Percentiles rank a stretch among this genome's conserved stretches.
Evolutionary conservation across 2,797 vertebrate genomes (phyloP).

Genomic region (Thripadectes ignobilis): DNA sequence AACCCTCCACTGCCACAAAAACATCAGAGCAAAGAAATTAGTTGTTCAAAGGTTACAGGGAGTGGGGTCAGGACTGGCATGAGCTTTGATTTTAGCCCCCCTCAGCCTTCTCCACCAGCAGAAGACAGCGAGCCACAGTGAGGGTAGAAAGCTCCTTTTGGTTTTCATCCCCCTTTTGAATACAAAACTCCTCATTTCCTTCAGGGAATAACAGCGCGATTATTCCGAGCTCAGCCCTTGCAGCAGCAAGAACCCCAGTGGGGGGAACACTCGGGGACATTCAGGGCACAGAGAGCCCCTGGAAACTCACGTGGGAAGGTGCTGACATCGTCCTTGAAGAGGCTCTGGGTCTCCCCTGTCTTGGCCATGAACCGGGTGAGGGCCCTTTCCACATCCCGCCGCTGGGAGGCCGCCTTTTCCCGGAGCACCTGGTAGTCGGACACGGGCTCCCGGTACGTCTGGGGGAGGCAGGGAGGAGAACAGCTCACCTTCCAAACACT

Average conservation of each 20-base stretch:
- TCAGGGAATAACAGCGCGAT: neutral
- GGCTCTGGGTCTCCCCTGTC: constrained; percentile 94
- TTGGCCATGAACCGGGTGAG: constrained; percentile 99
- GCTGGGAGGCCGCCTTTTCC: constrained; percentile 94
- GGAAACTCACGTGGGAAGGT: constrained; percentile 86
- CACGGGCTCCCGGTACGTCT: constrained; percentile 95
- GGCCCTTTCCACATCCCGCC: constrained; percentile 93
- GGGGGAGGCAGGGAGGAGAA: neutral
- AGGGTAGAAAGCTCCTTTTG: neutral
- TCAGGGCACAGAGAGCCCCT: fast-evolving
- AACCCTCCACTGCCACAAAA: neutral
- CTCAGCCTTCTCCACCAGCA: neutral
- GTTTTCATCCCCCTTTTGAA: neutral
- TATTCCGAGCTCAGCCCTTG: neutral
- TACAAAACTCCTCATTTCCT: neutral
- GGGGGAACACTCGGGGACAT: neutral
- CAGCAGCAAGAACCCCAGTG: neutral
- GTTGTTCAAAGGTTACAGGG: neutral
- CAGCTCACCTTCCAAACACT: neutral
- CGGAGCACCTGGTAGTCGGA: constrained; percentile 94
- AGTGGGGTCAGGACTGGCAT: neutral
- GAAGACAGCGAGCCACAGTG: neutral
- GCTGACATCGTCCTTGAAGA: constrained; percentile 95
- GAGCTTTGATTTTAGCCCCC: neutral
- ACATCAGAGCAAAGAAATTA: neutral